A percentile compares a stretch with the other conserved stretches of the same genome.
Conservation (phyloP, 2,888 invertebrate species). For the Aporophyla nigra region DNA sequence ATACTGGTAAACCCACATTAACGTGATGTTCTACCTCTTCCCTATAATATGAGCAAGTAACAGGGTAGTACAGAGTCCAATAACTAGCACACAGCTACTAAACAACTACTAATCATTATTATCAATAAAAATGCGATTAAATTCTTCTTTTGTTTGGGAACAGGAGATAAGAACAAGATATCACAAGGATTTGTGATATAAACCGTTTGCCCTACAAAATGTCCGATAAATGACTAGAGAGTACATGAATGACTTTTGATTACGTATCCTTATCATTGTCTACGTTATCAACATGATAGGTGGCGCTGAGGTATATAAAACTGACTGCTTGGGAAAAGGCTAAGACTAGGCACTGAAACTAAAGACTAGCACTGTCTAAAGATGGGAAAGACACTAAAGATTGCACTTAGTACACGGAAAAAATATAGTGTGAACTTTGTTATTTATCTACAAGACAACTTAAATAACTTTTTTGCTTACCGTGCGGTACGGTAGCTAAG, state of each 20-base stretch:
- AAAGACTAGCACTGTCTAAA: neutral
- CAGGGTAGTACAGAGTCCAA: neutral
- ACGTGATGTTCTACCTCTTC: too few species aligned
- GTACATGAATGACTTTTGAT: constrained; percentile 35
- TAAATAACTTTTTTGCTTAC: neutral
- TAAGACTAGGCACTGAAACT: neutral
- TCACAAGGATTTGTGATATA: constrained; percentile 4
- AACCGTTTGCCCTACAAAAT: constrained; percentile 6
- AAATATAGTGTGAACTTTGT: neutral
- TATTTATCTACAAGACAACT: neutral
- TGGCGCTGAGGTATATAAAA: constrained; percentile 42
- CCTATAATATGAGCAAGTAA: neutral
- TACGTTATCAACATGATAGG: constrained; percentile 19
- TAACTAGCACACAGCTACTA: neutral
- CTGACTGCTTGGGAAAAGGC: neutral
- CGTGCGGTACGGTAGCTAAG: neutral
- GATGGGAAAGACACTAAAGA: neutral
- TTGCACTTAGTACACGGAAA: neutral
- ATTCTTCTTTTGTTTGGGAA: constrained; percentile 44
- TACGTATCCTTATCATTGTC: constrained; percentile 33
- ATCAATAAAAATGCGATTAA: constrained; percentile 23
- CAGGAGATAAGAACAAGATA: constrained; percentile 22
- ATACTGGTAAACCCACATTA: too few species aligned
- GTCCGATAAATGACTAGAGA: constrained; percentile 29
- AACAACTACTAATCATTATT: neutral